A percentile compares a stretch with the other conserved stretches of the same genome.
These are phyloP conservation scores for Argopecten irradians DNA, from an alignment of 1,140 invertebrate genomes.

Conservation along the genomic window DNA sequence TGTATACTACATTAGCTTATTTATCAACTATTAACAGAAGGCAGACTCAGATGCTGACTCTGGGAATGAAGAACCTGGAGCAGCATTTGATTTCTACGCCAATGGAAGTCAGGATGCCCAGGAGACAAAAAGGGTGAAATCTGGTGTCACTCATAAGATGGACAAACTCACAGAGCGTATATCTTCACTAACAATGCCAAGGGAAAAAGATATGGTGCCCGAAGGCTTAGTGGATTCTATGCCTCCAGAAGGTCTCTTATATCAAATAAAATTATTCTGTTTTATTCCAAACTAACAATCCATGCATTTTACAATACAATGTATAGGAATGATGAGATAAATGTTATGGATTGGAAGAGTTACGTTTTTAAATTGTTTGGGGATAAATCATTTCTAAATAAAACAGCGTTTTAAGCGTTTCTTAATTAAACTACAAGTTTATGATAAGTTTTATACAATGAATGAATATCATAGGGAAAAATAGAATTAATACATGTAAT, in stretches of 20 bases:
- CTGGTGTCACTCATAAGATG: slow-evolving; percentile 66
- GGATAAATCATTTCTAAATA: too few relatives aligned
- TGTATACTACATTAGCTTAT: too few relatives aligned
- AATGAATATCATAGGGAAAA: too few relatives aligned
- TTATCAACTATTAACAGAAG: slow-evolving; percentile 80
- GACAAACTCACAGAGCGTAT: slow-evolving; percentile 77
- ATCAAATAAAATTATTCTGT: neutral
- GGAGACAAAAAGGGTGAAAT: slow-evolving; percentile 52
- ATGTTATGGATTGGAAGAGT: neutral
- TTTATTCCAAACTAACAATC: too few relatives aligned
- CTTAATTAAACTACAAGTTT: too few relatives aligned
- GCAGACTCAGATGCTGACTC: slow-evolving; percentile 92
- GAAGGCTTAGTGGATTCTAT: slow-evolving; percentile 80
- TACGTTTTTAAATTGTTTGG: neutral
- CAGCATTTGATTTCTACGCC: slow-evolving; percentile 76
- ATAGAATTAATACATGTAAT: too few relatives aligned
- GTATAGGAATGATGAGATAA: neutral
- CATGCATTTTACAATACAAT: neutral
- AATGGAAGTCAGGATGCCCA: slow-evolving; percentile 42
- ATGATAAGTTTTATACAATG: too few relatives aligned
- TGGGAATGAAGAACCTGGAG: slow-evolving; percentile 93
- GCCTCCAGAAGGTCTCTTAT: slow-evolving; percentile 81
- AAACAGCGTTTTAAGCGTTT: too few relatives aligned
- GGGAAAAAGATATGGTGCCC: slow-evolving; percentile 71
- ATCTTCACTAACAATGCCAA: slow-evolving; percentile 71